phyloP scores from a whole-genome alignment of 2,797 vertebrate genomes.

The Sebastes hubbsi region DNA sequence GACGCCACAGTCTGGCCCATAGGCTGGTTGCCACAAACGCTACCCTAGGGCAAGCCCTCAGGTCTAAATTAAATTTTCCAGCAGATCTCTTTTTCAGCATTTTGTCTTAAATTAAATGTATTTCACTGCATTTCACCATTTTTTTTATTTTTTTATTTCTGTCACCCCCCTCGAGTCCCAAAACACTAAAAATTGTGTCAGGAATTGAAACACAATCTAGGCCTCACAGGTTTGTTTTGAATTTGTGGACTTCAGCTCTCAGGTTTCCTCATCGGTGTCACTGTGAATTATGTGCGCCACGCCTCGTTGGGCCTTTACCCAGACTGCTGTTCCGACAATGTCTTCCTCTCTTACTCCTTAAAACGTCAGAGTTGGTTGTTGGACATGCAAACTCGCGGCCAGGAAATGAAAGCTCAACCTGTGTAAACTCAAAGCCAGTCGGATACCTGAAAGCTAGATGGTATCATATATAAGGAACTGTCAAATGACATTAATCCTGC shows the following conservation, averaged over 20 bases:
- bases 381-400: constrained; percentile 61
- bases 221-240: constrained; percentile 65
- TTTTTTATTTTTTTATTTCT: background rate
- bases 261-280: constrained; percentile 75
- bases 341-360: constrained; percentile 70
- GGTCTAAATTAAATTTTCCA: constrained; percentile 69
- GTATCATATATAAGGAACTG: constrained; percentile 74
- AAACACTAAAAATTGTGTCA: constrained; percentile 48
- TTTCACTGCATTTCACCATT: constrained; percentile 68
- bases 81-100: constrained; percentile 56
- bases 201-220: constrained; percentile 44
- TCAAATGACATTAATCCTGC: constrained; percentile 68
- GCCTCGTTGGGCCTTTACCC: constrained; percentile 62
- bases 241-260: constrained; percentile 63
- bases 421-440: constrained; percentile 72
- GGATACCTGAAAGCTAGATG: constrained; percentile 71
- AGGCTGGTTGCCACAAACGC: constrained; percentile 56
- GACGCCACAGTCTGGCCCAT: constrained; percentile 41
- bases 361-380: constrained; percentile 66
- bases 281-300: constrained; percentile 72
- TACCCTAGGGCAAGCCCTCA: constrained; percentile 68
- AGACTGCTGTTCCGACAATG: constrained; percentile 62
- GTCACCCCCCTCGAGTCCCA: background rate
- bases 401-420: constrained; percentile 81
- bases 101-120: constrained; percentile 58